Base-by-base conservation (phyloP, 2,797 vertebrate genomes). In the Gymnothorax reevesii region DNA sequence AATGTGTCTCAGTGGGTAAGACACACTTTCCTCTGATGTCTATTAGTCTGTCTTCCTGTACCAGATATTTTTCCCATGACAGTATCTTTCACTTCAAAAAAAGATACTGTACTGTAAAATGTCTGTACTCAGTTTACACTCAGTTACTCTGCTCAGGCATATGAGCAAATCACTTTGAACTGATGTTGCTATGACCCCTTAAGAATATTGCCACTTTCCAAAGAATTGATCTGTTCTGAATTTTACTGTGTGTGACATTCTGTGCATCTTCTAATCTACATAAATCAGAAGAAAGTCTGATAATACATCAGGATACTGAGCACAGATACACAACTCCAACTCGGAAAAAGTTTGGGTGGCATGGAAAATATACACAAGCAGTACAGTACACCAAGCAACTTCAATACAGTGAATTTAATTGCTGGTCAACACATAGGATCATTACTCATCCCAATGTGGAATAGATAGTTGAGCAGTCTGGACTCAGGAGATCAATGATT, bases 1-100 rank as follows among this genome's bases (percentile, higher is more conserved):
- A 80, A 49, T 54, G 2, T 17, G 77, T 80, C 77, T 80, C 77
- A n/a, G 77, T 80, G 52, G 77, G 52, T 80, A 80, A 80, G 77
- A 80, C 49, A 80, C 20, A 80, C 77, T 77, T 77, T 77, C 42
- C 33, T 49, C 33, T 75, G 71, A 75, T 75, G 17, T 52, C 49
- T 79, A 54, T 79, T 42, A 17, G 4, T 54, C 7, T n/a, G 77
- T 55, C 20, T 80, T 80, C 25, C 49, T 54, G 77, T n/a, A 54
- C 5, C 77, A 80, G 20, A 20, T 22, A n/a, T 80, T 80, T n/a
- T 33, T 4, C 49, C 22, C 52, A 52, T 42, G 27, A 33, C 27
- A 10, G 6, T n/a, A 7, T 80, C 22, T 79, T 17, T 17, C 77
- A 55, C 77, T n/a, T 52, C 5, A 55, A 20, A 55, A 49, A 80